Conservation (phyloP, 2,888 invertebrate species). For the Nysson spinosus region DNA sequence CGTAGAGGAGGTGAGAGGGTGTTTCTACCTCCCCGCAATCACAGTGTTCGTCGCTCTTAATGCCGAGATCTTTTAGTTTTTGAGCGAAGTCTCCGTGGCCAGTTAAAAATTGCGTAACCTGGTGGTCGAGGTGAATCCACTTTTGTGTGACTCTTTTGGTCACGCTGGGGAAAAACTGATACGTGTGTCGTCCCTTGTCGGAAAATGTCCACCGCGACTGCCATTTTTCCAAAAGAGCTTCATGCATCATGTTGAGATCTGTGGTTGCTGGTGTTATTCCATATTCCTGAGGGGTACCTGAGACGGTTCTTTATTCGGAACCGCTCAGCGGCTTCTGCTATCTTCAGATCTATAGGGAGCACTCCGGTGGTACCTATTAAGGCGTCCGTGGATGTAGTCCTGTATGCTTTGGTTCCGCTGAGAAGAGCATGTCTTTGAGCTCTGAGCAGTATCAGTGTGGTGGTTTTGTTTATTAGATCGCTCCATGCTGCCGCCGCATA, state of each 20-base stretch:
- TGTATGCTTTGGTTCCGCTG: background rate
- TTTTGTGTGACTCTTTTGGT: background rate
- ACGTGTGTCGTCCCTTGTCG: background rate
- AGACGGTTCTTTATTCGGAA: background rate
- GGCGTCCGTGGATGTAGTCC: background rate
- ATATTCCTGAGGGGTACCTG: background rate
- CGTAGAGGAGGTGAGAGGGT: too few relatives aligned
- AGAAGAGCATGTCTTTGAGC: background rate
- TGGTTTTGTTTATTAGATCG: background rate
- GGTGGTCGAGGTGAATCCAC: background rate
- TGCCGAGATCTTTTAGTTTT: too few relatives aligned
- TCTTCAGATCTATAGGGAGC: too few relatives aligned
- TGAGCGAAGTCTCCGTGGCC: constrained; percentile 2
- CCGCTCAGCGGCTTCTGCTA: background rate
- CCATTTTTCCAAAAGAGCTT: background rate
- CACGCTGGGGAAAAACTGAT: background rate
- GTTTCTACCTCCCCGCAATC: too few relatives aligned
- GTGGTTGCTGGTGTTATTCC: too few relatives aligned
- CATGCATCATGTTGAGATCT: too few relatives aligned
- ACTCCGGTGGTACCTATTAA: background rate
- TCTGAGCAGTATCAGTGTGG: background rate
- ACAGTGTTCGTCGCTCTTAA: too few relatives aligned
- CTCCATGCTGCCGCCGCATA: background rate
- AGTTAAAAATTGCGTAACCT: background rate
- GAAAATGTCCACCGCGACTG: background rate